Base-by-base conservation (phyloP, 2,888 invertebrate species). In the Sesia apiformis region DNA sequence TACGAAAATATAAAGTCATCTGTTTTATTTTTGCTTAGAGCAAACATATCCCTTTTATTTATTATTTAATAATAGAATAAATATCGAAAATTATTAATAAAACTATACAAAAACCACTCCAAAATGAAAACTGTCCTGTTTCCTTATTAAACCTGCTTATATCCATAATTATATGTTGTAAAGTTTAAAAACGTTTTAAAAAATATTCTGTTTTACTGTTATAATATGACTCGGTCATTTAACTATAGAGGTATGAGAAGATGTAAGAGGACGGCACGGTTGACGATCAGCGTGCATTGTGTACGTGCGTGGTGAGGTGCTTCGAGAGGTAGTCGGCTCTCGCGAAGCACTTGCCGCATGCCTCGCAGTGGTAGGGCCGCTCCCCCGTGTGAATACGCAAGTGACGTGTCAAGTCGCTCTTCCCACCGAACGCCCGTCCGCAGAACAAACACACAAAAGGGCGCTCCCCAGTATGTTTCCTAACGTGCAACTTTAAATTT, bases 381-480 rank as follows among this genome's bases (percentile, higher is more conserved):
- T 96, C 96, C 46, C 96, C 96, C 6, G 96, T 96, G 78, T 96
- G 96, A 62, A 96, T 96, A 62, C 96, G 92, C 61, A 96, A 90
- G 78, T 96, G 96, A 40, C 96, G 93, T 23, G 96, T 96, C 65
- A 96, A 85, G 74, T 96, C 96, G 73, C 95, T 95, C 81, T 96
- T 96, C 39, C 96, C 96, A 4, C 96, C 96, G 71, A 96, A 96
- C 38, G 96, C 96, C 39, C 96, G 90, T 0, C 96, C 96, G 78
- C 97, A 97, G 78, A 96, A 97, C 59, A 96, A 89, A 67, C 96
- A 97, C 55, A 96, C 96, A 76, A 96, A 97, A n/a, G 96, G 96
- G 40, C 96, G 91, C 78, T 96, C 96, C 5, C 96, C 96, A 4
- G 93, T 93, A 74, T 96, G 96, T 71, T 96, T 96, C 56, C 96